Base-by-base conservation (phyloP, 2,888 invertebrate genomes). In the Oligia strigilis region DNA sequence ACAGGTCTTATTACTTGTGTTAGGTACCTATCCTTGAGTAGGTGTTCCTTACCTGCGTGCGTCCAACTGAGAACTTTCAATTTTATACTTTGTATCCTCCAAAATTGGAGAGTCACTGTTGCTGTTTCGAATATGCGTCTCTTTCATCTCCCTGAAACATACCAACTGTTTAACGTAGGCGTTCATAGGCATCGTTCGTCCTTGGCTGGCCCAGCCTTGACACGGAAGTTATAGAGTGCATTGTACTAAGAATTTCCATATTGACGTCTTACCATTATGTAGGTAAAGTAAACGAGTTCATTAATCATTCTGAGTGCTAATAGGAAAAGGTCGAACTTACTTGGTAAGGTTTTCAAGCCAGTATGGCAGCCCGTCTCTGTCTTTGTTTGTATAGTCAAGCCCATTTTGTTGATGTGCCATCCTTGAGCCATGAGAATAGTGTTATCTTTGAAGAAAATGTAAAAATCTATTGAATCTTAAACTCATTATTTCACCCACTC, bases 341-440 rank as follows among this genome's bases (percentile, higher is more conserved):
- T 95, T 95, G 92, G 96, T 95, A 94, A 97, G 93, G 91, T 95
- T 96, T 92, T 96, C 95, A 83, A 97, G 95, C 96, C 96, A 97
- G 80, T 93, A 91, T 82, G 96, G 95, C 88, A 93, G 89, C 19
- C 84, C 80, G 84, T 96, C 94, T 78, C 90, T 92, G 84, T 95
- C 94, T 75, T 92, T 94, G 81, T 91, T 90, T 81, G 92, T 86
- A 88, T 93, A 94, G 88, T 94, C 94, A 90, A 92, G 91, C 89
- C 93, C 94, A 92, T 94, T 94, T 90, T 94, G 91, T 88, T 94
- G 91, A 90, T 94, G 92, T 92, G 96, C 94, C 97, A 97, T 97
- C 88, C 88, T 96, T 93, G 87, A 94, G 93, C 95, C 96, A 96
- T 96, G 89, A 90, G 94, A 93, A 90, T 83, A 84, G 82, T 82